phyloP scores from a whole-genome alignment of 2,888 invertebrate genomes.

The Ptychoptera contaminata region DNA sequence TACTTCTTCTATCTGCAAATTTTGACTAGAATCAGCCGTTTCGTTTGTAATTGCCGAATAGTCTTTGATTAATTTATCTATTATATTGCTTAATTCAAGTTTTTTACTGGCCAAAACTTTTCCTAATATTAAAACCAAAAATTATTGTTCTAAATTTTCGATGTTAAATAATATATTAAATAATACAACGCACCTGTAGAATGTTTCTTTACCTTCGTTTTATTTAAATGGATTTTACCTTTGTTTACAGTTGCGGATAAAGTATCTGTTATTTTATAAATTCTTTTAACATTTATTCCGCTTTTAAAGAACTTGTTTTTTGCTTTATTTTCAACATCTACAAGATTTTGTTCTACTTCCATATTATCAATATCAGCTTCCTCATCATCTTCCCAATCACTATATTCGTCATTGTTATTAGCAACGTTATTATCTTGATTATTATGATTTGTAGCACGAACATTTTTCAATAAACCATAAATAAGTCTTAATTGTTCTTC shows the following conservation, averaged over 20 bases:
- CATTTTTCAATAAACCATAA: neutral
- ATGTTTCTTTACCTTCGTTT: too few relatives aligned
- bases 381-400: neutral
- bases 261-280: slow-evolving; percentile 1
- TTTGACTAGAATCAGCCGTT: neutral
- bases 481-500: slow-evolving; percentile 1
- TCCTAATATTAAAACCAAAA: slow-evolving; percentile 10
- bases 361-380: neutral
- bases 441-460: neutral
- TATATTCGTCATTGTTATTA: neutral
- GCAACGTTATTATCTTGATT: neutral
- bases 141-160: neutral
- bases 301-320: slow-evolving; percentile 2
- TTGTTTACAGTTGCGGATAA: neutral
- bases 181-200: too few relatives aligned
- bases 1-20: neutral
- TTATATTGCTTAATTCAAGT: slow-evolving; percentile 24
- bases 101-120: slow-evolving; percentile 25
- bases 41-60: neutral
- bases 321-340: neutral
- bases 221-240: neutral
- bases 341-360: neutral
- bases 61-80: slow-evolving; percentile 17
- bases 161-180: too few relatives aligned
- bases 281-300: neutral